These are phyloP conservation scores for Hassar affinis DNA, from an alignment of 2,113 vertebrate genomes.

Conservation along the genomic window DNA sequence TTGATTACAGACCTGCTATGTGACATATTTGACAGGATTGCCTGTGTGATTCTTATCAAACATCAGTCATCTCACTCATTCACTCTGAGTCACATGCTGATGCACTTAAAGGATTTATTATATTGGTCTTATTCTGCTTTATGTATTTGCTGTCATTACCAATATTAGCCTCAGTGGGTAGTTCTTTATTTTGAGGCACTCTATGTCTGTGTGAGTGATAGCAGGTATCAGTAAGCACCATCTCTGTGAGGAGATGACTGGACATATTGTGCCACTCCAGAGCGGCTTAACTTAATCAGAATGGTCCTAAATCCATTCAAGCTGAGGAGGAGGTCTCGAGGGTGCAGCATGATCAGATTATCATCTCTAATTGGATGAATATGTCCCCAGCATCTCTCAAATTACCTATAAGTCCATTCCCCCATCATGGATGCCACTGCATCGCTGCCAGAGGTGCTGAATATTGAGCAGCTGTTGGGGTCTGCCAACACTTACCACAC, in stretches of 20 bases:
- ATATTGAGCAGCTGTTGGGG: slow-evolving; percentile 45
- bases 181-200: not conserved
- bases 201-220: slow-evolving; percentile 44
- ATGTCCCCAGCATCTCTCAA: slow-evolving; percentile 36
- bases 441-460: slow-evolving; percentile 42
- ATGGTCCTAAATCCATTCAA: slow-evolving; percentile 47
- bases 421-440: slow-evolving; percentile 40
- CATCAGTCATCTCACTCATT: not conserved
- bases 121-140: slow-evolving; percentile 5
- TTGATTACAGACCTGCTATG: not conserved
- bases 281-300: slow-evolving; percentile 51
- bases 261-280: slow-evolving; percentile 48
- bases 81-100: not conserved
- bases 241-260: slow-evolving; percentile 38
- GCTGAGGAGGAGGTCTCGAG: slow-evolving; percentile 28
- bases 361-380: slow-evolving; percentile 56
- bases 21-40: not conserved
- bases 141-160: slow-evolving; percentile 2
- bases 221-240: slow-evolving; percentile 35
- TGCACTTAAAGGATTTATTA: slow-evolving; percentile 8
- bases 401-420: slow-evolving; percentile 51
- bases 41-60: not conserved
- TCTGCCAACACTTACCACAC: slow-evolving; percentile 23
- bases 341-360: slow-evolving; percentile 48
- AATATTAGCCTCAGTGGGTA: not conserved